A percentile compares a stretch with the other conserved stretches of the same genome.
phyloP scores from a whole-genome alignment of 2,888 invertebrate genomes.

The Germaria angustata region DNA sequence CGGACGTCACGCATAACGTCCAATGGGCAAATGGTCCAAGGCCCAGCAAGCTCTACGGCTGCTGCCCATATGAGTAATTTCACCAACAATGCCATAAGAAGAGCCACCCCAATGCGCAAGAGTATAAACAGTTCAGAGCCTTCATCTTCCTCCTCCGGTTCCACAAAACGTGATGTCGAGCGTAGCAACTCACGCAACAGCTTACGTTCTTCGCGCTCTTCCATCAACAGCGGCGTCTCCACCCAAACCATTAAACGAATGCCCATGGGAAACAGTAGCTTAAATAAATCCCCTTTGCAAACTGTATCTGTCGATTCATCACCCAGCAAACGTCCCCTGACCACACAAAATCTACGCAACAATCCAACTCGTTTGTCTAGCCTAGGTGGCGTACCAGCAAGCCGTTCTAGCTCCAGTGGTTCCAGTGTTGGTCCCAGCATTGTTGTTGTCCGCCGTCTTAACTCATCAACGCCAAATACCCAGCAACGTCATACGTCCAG shows the following conservation, averaged over 20 bases:
- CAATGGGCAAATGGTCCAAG: conserved; percentile 83
- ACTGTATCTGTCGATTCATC: conserved; percentile 78
- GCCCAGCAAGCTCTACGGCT: conserved; percentile 66
- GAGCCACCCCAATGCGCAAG: conserved; percentile 65
- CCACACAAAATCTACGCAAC: conserved; percentile 78
- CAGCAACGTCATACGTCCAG: conserved; percentile 82
- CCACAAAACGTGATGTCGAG: conserved; percentile 83
- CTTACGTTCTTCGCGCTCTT: conserved; percentile 90
- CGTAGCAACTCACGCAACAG: conserved; percentile 89
- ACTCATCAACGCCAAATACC: conserved; percentile 44
- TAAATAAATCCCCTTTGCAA: conserved; percentile 74
- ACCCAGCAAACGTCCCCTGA: conserved; percentile 81
- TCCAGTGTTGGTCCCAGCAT: conserved; percentile 82
- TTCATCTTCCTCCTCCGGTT: conserved; percentile 69
- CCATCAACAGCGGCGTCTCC: conserved; percentile 89
- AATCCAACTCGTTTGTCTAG: conserved; percentile 70
- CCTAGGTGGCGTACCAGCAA: conserved; percentile 81
- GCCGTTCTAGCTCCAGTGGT: conserved; percentile 83
- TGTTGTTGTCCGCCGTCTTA: conserved; percentile 71
- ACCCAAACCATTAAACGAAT: conserved; percentile 88
- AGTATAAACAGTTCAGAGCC: conserved; percentile 30
- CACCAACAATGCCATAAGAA: conserved; percentile 68
- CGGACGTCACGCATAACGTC: conserved; percentile 82
- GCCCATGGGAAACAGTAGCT: conserved; percentile 76
- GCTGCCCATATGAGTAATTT: conserved; percentile 68